Evolutionary conservation across 2,797 vertebrate species (phyloP).

Genomic region (Scolopax bukidnonensis): DNA sequence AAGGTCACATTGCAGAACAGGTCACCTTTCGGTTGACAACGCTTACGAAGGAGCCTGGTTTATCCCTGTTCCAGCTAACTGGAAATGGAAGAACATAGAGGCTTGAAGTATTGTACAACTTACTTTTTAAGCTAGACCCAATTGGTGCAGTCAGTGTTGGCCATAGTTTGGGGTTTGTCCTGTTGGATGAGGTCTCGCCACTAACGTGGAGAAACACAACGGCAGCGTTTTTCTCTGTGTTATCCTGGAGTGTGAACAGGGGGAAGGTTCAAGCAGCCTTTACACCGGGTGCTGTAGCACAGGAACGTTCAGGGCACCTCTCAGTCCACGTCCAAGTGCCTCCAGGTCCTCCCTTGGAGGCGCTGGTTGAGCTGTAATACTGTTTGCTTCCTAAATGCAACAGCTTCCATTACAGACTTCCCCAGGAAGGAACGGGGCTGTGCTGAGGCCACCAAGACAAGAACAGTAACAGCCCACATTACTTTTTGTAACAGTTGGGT

Average conservation of each 20-base stretch:
- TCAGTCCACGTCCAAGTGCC: conserved; percentile 75
- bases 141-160: conserved; percentile 49
- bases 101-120: background rate
- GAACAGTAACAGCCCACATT: background rate
- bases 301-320: conserved; percentile 77
- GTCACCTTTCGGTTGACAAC: background rate
- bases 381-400: conserved; percentile 53
- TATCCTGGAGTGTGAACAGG: background rate
- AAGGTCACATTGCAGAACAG: conserved; percentile 9
- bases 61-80: background rate
- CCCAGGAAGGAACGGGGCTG: conserved; percentile 31
- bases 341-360: conserved; percentile 73
- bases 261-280: conserved; percentile 63
- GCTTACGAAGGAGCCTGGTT: background rate
- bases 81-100: background rate
- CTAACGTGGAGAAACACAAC: conserved; percentile 32
- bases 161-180: conserved; percentile 19
- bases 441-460: conserved; percentile 49
- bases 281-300: conserved; percentile 75
- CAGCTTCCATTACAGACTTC: conserved; percentile 52
- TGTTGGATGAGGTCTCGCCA: conserved; percentile 75
- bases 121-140: conserved; percentile 71
- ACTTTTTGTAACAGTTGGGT: background rate
- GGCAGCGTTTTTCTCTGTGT: background rate
- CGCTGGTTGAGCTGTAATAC: conserved; percentile 30